Evolutionary conservation across 2,113 vertebrate species (phyloP).

Genomic region (Leptobrachium leishanense): DNA sequence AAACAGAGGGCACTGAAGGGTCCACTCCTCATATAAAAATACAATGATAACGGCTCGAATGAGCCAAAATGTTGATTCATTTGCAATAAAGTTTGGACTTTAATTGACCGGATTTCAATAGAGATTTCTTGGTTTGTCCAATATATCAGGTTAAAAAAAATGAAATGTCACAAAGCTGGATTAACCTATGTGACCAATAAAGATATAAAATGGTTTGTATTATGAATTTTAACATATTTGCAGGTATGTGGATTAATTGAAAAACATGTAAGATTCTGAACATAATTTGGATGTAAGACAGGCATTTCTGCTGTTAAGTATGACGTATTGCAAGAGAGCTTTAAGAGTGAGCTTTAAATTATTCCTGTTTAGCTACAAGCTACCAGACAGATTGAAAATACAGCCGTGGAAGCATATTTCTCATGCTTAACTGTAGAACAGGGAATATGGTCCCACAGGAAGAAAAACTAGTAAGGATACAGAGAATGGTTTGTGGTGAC

Average conservation of each 20-base stretch:
- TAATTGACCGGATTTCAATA: too few species aligned
- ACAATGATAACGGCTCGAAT: too few species aligned
- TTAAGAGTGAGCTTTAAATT: not conserved
- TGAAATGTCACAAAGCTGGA: too few species aligned
- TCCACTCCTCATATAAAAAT: too few species aligned
- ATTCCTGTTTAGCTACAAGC: conserved; percentile 11
- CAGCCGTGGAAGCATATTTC: conserved; percentile 15
- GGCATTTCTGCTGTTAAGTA: not conserved
- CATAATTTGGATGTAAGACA: conserved; percentile 16
- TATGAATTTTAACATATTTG: not conserved
- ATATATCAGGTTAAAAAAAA: too few species aligned
- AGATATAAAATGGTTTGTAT: not conserved
- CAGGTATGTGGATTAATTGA: conserved; percentile 17
- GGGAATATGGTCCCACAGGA: conserved; percentile 19
- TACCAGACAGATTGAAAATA: conserved; percentile 28
- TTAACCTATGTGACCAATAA: not conserved
- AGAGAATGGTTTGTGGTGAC: conserved; percentile 15
- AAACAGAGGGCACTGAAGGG: too few species aligned
- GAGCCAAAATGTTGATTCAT: too few species aligned
- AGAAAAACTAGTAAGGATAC: not conserved
- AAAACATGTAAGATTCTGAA: not conserved
- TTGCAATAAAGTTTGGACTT: too few species aligned
- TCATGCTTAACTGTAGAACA: not conserved
- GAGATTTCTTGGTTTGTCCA: too few species aligned
- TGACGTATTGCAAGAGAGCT: not conserved